Evolutionary conservation across 2,113 vertebrate genomes (phyloP).

Genomic region (Gobius niger): DNA sequence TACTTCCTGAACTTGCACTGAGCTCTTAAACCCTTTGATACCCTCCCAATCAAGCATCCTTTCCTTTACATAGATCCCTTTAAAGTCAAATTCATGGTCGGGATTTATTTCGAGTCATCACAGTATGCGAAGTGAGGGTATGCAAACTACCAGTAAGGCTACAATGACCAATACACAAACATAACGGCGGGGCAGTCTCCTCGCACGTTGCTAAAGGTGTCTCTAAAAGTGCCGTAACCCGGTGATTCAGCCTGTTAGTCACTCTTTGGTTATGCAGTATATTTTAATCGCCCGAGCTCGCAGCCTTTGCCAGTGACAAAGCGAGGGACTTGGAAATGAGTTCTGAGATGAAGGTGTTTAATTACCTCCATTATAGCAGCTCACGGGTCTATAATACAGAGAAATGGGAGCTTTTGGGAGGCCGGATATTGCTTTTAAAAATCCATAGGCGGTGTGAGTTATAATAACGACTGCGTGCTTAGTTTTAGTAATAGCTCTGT

Average conservation of each 20-base stretch:
- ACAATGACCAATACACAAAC: slow-evolving; percentile 36
- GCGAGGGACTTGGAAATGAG: slow-evolving; percentile 58
- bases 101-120: neutral
- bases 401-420: slow-evolving; percentile 57
- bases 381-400: slow-evolving; percentile 61
- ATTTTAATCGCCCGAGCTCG: slow-evolving; percentile 62
- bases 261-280: slow-evolving; percentile 49
- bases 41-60: too few species aligned
- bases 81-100: too few species aligned
- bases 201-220: slow-evolving; percentile 38
- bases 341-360: slow-evolving; percentile 65
- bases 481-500: slow-evolving; percentile 61
- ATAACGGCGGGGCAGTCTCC: slow-evolving; percentile 33
- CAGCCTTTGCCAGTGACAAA: slow-evolving; percentile 51
- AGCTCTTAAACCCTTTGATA: too few species aligned
- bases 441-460: slow-evolving; percentile 58
- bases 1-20: too few species aligned
- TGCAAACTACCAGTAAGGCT: neutral
- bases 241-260: slow-evolving; percentile 56
- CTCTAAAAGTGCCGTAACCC: slow-evolving; percentile 57
- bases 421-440: slow-evolving; percentile 69
- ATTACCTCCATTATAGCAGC: slow-evolving; percentile 67
- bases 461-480: slow-evolving; percentile 58
- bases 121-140: neutral
- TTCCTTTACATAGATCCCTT: too few species aligned